Evolutionary conservation across 1,140 invertebrate species (phyloP).

Genomic region (Octopus sinensis): DNA sequence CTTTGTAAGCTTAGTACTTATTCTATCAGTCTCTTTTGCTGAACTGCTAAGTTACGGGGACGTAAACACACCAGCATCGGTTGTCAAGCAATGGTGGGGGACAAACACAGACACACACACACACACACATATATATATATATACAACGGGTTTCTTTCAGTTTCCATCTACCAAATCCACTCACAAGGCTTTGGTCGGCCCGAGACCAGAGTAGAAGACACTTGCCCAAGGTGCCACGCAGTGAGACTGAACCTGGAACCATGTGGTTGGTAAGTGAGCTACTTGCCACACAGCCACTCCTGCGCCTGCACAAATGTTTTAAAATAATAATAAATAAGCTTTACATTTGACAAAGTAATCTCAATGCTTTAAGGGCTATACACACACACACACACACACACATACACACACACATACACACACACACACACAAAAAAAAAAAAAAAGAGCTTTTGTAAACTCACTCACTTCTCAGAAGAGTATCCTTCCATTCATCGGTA

Average conservation of each 20-base stretch:
- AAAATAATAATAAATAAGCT: neutral
- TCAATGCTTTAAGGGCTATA: neutral
- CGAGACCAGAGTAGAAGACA: neutral
- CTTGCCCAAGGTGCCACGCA: neutral
- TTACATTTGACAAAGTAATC: neutral
- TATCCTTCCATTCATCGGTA: neutral
- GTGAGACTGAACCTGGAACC: too few species aligned
- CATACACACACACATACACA: neutral
- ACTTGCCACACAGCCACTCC: neutral
- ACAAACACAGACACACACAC: too few species aligned
- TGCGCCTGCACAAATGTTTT: neutral
- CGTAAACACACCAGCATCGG: too few species aligned
- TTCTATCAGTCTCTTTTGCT: too few species aligned
- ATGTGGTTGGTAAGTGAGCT: neutral
- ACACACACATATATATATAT: too few species aligned
- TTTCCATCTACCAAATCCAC: too few species aligned
- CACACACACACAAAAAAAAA: neutral
- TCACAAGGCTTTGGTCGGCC: neutral
- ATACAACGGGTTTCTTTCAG: too few species aligned
- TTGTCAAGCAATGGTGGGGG: too few species aligned
- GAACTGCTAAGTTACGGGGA: too few species aligned
- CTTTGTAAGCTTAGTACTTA: too few species aligned
- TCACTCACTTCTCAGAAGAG: neutral
- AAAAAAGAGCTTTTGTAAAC: too few species aligned
- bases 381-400: conserved; percentile 2